Conservation (phyloP, 2,888 invertebrate genomes). For the Erebia epiphron region DNA sequence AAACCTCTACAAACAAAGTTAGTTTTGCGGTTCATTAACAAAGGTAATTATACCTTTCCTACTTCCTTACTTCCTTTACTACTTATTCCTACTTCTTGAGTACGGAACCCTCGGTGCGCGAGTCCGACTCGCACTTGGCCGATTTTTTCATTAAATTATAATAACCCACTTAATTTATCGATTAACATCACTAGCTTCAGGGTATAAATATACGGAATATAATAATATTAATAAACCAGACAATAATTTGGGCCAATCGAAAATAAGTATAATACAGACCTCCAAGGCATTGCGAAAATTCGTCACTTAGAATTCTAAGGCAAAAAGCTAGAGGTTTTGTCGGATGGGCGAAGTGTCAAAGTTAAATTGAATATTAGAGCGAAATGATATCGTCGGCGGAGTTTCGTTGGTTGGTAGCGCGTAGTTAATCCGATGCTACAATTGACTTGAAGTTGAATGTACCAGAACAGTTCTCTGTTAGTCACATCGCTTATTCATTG, state of each 20-base stretch:
- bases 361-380: conserved; percentile 82
- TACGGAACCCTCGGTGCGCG: too few relatives aligned
- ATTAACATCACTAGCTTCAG: too few relatives aligned
- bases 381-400: conserved; percentile 74
- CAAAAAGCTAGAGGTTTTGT: conserved; percentile 74
- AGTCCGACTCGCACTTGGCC: too few relatives aligned
- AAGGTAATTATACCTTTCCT: too few relatives aligned
- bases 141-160: too few relatives aligned
- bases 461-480: conserved; percentile 69
- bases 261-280: conserved; percentile 27
- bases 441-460: conserved; percentile 71
- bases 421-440: conserved; percentile 80
- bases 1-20: too few relatives aligned
- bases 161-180: too few relatives aligned
- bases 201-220: too few relatives aligned
- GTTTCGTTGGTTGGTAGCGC: conserved; percentile 69
- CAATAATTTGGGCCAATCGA: neutral
- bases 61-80: too few relatives aligned
- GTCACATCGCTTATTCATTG: conserved; percentile 68
- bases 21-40: too few relatives aligned
- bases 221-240: neutral
- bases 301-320: conserved; percentile 48
- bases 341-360: conserved; percentile 79
- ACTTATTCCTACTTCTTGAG: too few relatives aligned
- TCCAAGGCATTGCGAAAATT: conserved; percentile 32